Conservation (phyloP, 2,113 vertebrate genomes). For the Galemys pyrenaicus region DNA sequence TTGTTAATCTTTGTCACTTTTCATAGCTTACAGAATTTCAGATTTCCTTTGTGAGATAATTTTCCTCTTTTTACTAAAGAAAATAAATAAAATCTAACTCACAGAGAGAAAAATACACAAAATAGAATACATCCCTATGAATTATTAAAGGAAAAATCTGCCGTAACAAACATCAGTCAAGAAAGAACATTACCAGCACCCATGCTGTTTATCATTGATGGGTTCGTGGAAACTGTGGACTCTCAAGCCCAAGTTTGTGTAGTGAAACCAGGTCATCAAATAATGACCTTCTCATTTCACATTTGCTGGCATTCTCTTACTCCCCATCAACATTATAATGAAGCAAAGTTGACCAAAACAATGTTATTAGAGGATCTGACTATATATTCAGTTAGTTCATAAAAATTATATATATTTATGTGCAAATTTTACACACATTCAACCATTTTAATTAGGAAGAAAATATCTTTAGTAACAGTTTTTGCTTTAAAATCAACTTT, state of each 20-base stretch:
- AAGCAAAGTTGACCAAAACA: no score
- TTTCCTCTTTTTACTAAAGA: neutral
- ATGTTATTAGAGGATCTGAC: no score
- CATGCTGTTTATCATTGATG: no score
- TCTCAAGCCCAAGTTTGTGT: no score
- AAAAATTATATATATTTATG: neutral
- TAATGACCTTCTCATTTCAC: no score
- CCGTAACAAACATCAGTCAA: neutral
- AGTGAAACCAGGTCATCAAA: no score
- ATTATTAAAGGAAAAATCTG: neutral
- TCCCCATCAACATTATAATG: no score
- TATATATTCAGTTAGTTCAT: neutral
- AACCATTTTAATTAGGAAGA: neutral
- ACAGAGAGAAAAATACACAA: neutral
- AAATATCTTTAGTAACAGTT: neutral
- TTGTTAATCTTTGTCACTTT: neutral
- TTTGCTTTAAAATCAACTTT: constrained; percentile 9
- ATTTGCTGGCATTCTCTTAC: no score
- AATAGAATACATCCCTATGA: neutral
- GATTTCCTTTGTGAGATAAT: neutral
- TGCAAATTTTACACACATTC: neutral
- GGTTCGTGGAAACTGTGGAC: no score
- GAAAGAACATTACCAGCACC: neutral
- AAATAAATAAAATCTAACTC: neutral
- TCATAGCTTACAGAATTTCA: neutral